Evolutionary conservation across 2,888 invertebrate genomes (phyloP).

Genomic region (Cyclophora albipunctata): DNA sequence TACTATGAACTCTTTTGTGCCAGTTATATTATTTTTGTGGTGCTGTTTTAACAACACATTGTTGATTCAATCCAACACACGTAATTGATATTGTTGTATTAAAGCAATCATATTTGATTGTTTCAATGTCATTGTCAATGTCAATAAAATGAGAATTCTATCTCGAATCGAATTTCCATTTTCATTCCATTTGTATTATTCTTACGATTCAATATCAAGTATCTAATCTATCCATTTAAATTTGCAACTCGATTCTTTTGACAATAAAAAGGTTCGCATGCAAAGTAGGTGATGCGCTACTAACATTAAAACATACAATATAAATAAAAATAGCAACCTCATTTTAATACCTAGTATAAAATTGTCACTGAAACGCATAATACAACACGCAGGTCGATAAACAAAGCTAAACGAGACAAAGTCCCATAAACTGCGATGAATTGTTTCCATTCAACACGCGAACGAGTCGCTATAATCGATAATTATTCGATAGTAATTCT

Average conservation of each 20-base stretch:
- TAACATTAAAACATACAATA: slow-evolving; percentile 20
- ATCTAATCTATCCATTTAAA: not conserved
- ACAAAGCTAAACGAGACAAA: slow-evolving; percentile 61
- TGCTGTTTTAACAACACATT: no score
- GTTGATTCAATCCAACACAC: no score
- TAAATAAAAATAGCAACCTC: slow-evolving; percentile 29
- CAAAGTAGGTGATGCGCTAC: slow-evolving; percentile 10
- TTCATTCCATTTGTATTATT: no score
- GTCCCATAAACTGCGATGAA: slow-evolving; percentile 60
- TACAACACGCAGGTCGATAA: slow-evolving; percentile 54
- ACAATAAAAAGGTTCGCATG: not conserved
- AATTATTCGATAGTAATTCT: slow-evolving; percentile 30
- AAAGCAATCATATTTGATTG: no score
- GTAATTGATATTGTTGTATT: no score
- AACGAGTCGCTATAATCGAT: slow-evolving; percentile 44
- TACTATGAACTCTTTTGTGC: no score
- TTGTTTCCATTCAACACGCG: slow-evolving; percentile 62
- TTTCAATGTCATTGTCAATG: no score
- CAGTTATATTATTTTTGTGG: no score
- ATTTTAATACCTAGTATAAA: slow-evolving; percentile 28
- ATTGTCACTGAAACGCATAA: slow-evolving; percentile 36
- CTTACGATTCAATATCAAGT: slow-evolving; percentile 6
- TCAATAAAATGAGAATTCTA: no score
- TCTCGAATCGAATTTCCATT: no score
- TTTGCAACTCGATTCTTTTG: not conserved